A percentile compares a stretch with the other conserved stretches of the same genome.
Evolutionary conservation across 2,888 invertebrate species (phyloP).

Genomic region (Melangyna quadrimaculata): DNA sequence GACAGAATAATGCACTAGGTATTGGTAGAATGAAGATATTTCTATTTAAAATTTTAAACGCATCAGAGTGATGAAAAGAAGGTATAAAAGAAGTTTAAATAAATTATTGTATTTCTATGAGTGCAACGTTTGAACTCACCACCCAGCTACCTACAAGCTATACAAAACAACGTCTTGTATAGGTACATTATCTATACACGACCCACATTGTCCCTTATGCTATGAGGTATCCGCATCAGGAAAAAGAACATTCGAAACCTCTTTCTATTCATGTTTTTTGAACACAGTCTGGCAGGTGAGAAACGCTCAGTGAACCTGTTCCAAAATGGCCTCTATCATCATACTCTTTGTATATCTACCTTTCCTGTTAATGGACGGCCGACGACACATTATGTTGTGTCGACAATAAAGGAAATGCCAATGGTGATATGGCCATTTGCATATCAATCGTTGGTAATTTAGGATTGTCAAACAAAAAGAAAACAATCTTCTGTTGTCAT

Average conservation of each 20-base stretch:
- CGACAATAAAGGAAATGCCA: conserved; percentile 56
- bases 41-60: conserved; percentile 25
- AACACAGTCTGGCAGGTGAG: conserved; percentile 39
- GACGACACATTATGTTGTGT: conserved; percentile 31
- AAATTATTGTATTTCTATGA: conserved; percentile 6
- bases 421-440: conserved; percentile 48
- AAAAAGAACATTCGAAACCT: conserved; percentile 37
- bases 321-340: conserved; percentile 47
- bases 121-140: conserved; percentile 18
- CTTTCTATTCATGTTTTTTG: conserved; percentile 12
- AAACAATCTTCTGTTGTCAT: conserved; percentile 24
- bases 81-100: background rate
- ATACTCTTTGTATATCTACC: background rate
- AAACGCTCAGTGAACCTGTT: conserved; percentile 34
- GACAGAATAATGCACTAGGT: background rate
- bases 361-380: conserved; percentile 38
- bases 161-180: too few relatives aligned
- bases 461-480: conserved; percentile 39
- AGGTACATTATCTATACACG: too few relatives aligned
- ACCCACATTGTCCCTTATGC: conserved; percentile 69
- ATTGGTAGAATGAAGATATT: conserved; percentile 15
- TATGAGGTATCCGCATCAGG: background rate
- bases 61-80: background rate
- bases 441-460: conserved; percentile 51
- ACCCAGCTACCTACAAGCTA: background rate